Base-by-base conservation (phyloP, 2,797 vertebrate genomes). In the Gila robusta region DNA sequence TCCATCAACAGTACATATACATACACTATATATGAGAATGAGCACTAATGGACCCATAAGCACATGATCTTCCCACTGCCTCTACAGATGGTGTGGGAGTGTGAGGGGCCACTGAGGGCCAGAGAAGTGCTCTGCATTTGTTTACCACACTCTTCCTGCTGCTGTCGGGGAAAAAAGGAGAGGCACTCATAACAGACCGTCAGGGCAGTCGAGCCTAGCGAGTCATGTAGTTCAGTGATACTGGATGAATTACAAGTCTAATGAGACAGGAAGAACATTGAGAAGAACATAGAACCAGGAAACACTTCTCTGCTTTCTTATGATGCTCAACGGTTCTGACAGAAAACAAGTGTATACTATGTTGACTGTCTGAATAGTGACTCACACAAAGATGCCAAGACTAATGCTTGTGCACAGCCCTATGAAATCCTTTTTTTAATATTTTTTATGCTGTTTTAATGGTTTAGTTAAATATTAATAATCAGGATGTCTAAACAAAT, bases 261-360 rank as follows among this genome's bases (percentile, higher is more conserved):
- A 94, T 92, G 93, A 94, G 91, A 89, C 87, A 37, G 89, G 64
- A 39, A 74, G n/a, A 79, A 59, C 49, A 70, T 44, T 19, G 64
- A 56, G 74, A 79, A 16, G 35, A 59, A 78, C 9, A 14, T 16
- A 37, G 72, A 76, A 74, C 41, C 71, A 49, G 21, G 41, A 76
- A 23, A 37, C 37, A 26, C 10, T 35, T 11, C 28, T 52, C 11
- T 70, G 79, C 44, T n/a, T 49, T 71, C 21, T 70, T 79, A 69
- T 39, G 52, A 71, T 1, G 32, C 47, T 78, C 47, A 78, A 32
- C n/a, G 1, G 47, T 69, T 69, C 59, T 77, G 82, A 77, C 67
- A 71, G 41, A 64, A 44, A 64, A 35, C 54, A 82, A 82, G 39
- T 47, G 39, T 74, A n/a, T 47, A 62, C 39, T 35, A 21, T 82